Evolutionary conservation across 53 echinoderm and acorn worm species (phyloP).

Genomic region (Hippasteria phrygiana): DNA sequence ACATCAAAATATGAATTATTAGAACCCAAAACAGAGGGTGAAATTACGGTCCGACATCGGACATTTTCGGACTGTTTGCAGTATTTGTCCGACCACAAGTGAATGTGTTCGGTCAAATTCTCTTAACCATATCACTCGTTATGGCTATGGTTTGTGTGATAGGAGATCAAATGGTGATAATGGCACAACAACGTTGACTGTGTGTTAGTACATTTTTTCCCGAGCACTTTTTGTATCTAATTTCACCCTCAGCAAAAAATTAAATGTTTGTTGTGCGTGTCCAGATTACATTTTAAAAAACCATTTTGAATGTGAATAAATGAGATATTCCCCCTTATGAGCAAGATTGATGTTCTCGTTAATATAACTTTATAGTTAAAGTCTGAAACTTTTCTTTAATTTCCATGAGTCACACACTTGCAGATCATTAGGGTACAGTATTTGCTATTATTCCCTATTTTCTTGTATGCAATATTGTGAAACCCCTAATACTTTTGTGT

Average conservation of each 20-base stretch:
- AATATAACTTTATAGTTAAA: neutral
- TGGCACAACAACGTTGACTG: too few relatives aligned
- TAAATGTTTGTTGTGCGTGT: neutral
- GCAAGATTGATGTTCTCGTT: conserved; percentile 7
- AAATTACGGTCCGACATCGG: neutral
- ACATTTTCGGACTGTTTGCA: too few relatives aligned
- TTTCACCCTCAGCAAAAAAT: too few relatives aligned
- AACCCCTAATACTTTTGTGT: neutral
- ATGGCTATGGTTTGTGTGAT: too few relatives aligned
- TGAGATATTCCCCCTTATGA: neutral
- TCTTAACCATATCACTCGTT: too few relatives aligned
- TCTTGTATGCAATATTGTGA: neutral
- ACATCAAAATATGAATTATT: conserved; percentile 1
- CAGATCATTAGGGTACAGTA: neutral
- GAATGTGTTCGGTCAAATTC: too few relatives aligned
- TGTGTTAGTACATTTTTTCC: too few relatives aligned
- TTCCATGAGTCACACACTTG: too few relatives aligned
- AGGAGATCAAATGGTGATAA: too few relatives aligned
- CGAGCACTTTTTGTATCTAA: too few relatives aligned
- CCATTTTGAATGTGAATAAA: neutral
- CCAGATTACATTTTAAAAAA: neutral
- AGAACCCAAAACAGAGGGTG: neutral
- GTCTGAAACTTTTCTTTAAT: too few relatives aligned
- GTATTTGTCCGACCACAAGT: too few relatives aligned
- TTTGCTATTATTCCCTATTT: neutral